Conservation (phyloP, 2,888 invertebrate genomes). For the Protodeltote pygarga region DNA sequence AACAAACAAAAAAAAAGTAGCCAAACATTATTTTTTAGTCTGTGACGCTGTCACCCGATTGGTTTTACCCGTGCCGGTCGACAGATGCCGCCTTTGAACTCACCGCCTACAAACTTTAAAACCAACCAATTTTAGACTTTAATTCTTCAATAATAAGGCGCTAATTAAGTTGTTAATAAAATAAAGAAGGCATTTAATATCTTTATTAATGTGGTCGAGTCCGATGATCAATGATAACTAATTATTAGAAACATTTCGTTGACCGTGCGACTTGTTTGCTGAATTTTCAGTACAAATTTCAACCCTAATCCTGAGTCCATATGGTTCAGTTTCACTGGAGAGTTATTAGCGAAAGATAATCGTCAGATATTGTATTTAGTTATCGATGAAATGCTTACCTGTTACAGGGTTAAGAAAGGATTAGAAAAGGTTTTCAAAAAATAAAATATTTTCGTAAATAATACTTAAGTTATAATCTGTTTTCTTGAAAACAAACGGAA, state of each 20-base stretch:
- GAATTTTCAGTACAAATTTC: constrained; percentile 14
- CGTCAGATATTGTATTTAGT: constrained; percentile 82
- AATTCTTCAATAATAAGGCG: background rate
- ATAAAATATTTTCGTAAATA: background rate
- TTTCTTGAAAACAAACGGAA: constrained; percentile 17
- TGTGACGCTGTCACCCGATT: constrained; percentile 76
- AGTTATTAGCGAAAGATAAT: constrained; percentile 71
- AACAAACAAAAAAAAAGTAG: constrained; percentile 45
- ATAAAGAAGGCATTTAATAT: constrained; percentile 52
- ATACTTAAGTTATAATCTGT: constrained; percentile 1
- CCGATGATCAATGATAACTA: constrained; percentile 54
- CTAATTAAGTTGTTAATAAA: constrained; percentile 6
- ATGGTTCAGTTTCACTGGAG: constrained; percentile 21
- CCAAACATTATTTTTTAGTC: constrained; percentile 51
- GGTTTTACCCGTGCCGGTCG: constrained; percentile 74
- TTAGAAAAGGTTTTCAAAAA: too few species aligned
- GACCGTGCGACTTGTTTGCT: constrained; percentile 37
- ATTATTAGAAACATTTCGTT: constrained; percentile 54
- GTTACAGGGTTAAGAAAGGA: constrained; percentile 47
- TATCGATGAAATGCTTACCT: constrained; percentile 71
- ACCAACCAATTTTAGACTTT: constrained; percentile 22
- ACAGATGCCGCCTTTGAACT: constrained; percentile 75
- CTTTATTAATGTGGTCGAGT: constrained; percentile 56
- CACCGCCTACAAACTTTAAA: constrained; percentile 58
- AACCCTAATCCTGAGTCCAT: background rate